Conservation (phyloP, 2,888 invertebrate genomes). For the Athalia rosae region DNA sequence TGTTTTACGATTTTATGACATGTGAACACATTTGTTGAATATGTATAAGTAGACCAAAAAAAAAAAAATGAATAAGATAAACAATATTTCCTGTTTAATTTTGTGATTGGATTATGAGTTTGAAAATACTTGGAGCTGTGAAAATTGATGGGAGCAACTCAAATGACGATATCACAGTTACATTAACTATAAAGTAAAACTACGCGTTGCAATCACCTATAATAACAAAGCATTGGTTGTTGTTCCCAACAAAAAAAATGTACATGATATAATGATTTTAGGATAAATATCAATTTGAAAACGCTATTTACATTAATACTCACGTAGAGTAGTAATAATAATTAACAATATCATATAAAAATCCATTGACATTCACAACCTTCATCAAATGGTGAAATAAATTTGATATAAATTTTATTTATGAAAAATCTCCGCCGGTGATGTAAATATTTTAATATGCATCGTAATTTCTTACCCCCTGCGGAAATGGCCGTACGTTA, state of each 20-base stretch:
- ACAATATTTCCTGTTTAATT: neutral
- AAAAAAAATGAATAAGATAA: slow-evolving; percentile 1
- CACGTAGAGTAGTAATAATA: slow-evolving; percentile 4
- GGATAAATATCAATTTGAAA: neutral
- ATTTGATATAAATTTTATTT: slow-evolving; percentile 21
- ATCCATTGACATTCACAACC: slow-evolving; percentile 8
- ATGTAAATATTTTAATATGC: slow-evolving; percentile 30
- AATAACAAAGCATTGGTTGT: neutral
- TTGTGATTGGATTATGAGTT: neutral
- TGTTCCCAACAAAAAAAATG: slow-evolving; percentile 3
- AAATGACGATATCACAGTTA: slow-evolving; percentile 32
- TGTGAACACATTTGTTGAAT: neutral
- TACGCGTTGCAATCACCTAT: neutral
- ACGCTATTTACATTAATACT: slow-evolving; percentile 37
- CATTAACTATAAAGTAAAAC: neutral
- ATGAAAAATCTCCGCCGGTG: slow-evolving; percentile 10
- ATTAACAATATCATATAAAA: neutral
- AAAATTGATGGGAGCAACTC: slow-evolving; percentile 6
- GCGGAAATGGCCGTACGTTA: neutral
- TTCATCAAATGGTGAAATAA: slow-evolving; percentile 14
- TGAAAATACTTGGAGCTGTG: neutral
- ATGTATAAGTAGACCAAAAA: slow-evolving; percentile 3
- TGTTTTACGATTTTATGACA: neutral
- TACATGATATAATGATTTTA: slow-evolving; percentile 12
- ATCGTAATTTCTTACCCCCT: slow-evolving; percentile 1